Evolutionary conservation across 1,140 invertebrate species (phyloP), one percentile per base, ranked within the genome.

Genomic region (Vanessa atalanta): DNA sequence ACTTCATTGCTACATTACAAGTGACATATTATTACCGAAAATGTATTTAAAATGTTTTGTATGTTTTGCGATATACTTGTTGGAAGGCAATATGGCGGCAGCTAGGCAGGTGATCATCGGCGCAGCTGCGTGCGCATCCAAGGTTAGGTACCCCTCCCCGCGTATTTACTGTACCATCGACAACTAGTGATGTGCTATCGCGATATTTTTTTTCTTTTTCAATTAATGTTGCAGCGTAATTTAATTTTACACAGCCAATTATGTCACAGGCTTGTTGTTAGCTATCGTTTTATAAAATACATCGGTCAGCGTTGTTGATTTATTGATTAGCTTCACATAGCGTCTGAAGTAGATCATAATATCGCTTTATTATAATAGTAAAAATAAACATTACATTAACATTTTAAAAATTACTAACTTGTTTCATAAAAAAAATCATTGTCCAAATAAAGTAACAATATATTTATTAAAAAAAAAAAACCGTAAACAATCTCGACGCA

Each of bases 131-230:
- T 63, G 76, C 82, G 76, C 79, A 80, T 80, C 83, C 87, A 91
- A 91, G 88, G 88, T 87, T 90, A 83, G 80, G 79, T 79, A 79
- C 85, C 87, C 79, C 83, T 79, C 82, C 82, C 83, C 81, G 74
- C 84, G 72, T 64, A 75, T 73, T 75, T 70, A 61, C 57, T 61
- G 57, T 61, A 74, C 78, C 79, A 81, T 81, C 78, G 73, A 83
- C 79, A 83, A 80, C 61, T 88, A 88, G 83, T 84, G 86, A 86
- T 85, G 85, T 80, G 67, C 78, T 75, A 75, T 77, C 79, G 43
- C 70, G 61, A 57, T 68, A 70, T 75, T 71, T 75, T 78, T 76
- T 68, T 75, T 73, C 67, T 80, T 79, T 79, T 79, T 79, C 75
- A 72, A 76, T 77, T 73, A 77, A 65, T 75, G 77, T 76, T 76